Base-by-base conservation (phyloP, 2,113 vertebrate species). In the Ciconia maguari region DNA sequence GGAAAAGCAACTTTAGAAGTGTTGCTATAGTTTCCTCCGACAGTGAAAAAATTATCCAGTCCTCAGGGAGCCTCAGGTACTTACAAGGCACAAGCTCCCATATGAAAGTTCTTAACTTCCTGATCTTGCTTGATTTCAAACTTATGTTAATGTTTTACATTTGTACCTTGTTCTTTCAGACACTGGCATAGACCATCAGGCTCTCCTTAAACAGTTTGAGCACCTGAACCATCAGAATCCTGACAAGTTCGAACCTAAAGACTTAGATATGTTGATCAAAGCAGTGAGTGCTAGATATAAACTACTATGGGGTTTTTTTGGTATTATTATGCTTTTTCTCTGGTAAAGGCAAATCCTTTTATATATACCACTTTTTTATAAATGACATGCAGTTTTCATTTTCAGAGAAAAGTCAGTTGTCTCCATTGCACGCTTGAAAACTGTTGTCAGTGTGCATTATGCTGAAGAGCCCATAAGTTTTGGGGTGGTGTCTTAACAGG, bases 161-260 rank as follows among this genome's bases (percentile, higher is more conserved):
- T 24, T 92, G 27, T 55, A 41, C 26, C 24, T 83, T 97, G 30
- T 94, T 95, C 42, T 97, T 97, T 62, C 96, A 99, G 98, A 98
- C 92, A 95, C 96, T 83, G 98, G 98, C 68, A 97, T 99, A 94
- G 99, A 99, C 93, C 99, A 99, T 96, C 99, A 99, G 81, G 98
- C 98, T 93, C 98, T 99, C 81, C 97, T 99, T 57, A 99, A 99
- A 96, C 99, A 99, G 97, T 99, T 99, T 96, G 99, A 99, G 89
- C 99, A 99, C 90, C 97, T 99, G 91, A 99, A 99, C 96, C 99
- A 99, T 96, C 97, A 99, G 98, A 99, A 99, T 98, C 99, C 99
- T 58, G 99, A 99, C 91, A 99, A 98, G 0, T 99, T 99, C 44
- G 99, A 99, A 97, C 98, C 99, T 88, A 99, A 98, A 75, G 99